Evolutionary conservation across 2,888 invertebrate genomes (phyloP), one percentile per base, ranked within the genome.

Genomic region (Melangyna quadrimaculata): DNA sequence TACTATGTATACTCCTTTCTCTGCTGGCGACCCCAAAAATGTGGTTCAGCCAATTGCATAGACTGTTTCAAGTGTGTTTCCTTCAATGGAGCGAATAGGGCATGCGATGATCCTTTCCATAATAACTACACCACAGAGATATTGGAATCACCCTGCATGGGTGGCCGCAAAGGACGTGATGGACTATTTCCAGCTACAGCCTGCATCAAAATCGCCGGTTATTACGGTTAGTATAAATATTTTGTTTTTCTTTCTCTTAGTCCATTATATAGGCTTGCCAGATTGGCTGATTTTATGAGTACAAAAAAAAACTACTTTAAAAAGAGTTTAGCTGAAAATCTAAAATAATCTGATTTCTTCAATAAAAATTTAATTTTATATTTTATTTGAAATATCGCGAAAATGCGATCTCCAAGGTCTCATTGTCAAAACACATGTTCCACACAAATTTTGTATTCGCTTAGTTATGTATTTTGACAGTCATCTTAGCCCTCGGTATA

Each of bases 61-160:
- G 99, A 98, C 92, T 99, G 99, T 91, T 99, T 98, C 94, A 98
- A 98, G 92, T 99, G 99, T 91, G 96, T 97, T 61, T 99, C 98
- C 0, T 95, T 97, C 93, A 97, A 97, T 91, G 96, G 97, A 27
- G 94, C 95, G 89, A 97, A 98, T 91, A 94, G 88, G 71, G 95
- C 96, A 0, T 98, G 98, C 91, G 99, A 99, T 91, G 99, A 99
- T 92, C 98, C 98, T 0, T 98, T 98, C 93, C 98, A 98, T 92
- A 97, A 98, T 92, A 98, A 98, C 92, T 97, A 95, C 89, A 96
- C 97, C 1, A 93, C 95, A 75, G 95, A 95, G 88, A 95, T 98
- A 92, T 93, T 97, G 88, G 96, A 98, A 92, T 95, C 97, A 3
- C 98, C 98, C 3, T 99, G 99, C 80, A 96, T 97, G 95, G 98